Percentiles rank a stretch among this genome's conserved stretches.
Conservation (phyloP, 1,140 invertebrate genomes). For the Tetranychus cinnabarinus region DNA sequence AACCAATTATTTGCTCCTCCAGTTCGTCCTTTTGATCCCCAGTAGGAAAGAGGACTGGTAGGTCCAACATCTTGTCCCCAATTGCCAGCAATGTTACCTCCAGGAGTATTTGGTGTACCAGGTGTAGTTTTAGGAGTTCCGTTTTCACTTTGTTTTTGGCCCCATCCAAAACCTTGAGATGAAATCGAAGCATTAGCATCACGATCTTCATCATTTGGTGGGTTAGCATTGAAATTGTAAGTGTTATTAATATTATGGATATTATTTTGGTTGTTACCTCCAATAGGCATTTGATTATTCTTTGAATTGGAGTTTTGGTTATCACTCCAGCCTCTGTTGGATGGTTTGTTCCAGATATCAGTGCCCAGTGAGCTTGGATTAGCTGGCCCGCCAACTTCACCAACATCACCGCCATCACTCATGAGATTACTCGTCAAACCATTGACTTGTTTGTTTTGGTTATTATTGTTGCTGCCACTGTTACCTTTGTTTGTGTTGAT, state of each 20-base stretch:
- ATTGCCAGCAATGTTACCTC: slow-evolving; percentile 1
- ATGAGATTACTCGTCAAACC: no score
- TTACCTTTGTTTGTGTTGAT: not conserved
- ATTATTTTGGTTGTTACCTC: not conserved
- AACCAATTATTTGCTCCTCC: slow-evolving; percentile 35
- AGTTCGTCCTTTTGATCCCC: slow-evolving; percentile 28
- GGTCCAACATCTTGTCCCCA: slow-evolving; percentile 29
- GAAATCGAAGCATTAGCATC: not conserved
- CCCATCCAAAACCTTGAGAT: slow-evolving; percentile 16
- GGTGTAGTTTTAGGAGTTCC: slow-evolving; percentile 8
- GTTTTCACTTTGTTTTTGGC: slow-evolving; percentile 30
- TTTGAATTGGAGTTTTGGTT: no score
- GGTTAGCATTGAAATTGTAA: not conserved
- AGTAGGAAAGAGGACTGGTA: slow-evolving; percentile 19
- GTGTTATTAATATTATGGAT: not conserved
- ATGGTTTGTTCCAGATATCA: not conserved
- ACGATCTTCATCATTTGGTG: slow-evolving; percentile 20
- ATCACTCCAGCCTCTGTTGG: not conserved
- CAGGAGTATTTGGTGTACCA: slow-evolving; percentile 11
- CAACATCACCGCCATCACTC: not conserved
- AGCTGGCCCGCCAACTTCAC: not conserved
- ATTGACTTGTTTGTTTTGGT: not conserved
- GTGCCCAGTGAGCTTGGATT: not conserved
- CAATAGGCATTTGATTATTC: no score
- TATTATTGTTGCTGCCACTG: not conserved